Evolutionary conservation across 2,113 vertebrate genomes (phyloP).

Genomic region (Hippocampus comes): DNA sequence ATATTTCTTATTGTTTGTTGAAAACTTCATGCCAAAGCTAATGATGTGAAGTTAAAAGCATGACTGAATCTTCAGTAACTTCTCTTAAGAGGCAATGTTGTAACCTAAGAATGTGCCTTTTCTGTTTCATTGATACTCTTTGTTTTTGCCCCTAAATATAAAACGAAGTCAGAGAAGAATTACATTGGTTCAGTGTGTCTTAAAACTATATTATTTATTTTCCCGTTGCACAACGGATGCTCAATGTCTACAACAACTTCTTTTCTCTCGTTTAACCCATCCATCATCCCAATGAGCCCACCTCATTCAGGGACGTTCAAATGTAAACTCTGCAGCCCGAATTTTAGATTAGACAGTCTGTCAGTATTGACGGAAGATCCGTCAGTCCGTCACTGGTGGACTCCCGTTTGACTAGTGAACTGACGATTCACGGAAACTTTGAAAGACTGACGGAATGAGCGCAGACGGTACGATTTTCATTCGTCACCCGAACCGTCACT

Average conservation of each 20-base stretch:
- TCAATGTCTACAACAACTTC: neutral
- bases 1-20: constrained; percentile 53
- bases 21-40: constrained; percentile 43
- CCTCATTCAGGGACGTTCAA: constrained; percentile 33
- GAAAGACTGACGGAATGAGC: too few relatives aligned
- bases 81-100: constrained; percentile 27
- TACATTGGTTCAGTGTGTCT: neutral
- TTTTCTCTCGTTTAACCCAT: constrained; percentile 22
- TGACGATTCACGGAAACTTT: too few relatives aligned
- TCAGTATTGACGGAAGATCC: too few relatives aligned
- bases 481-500: too few relatives aligned
- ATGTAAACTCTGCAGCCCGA: constrained; percentile 32
- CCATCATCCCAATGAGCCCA: constrained; percentile 15
- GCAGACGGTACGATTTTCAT: too few relatives aligned
- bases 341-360: constrained; percentile 47
- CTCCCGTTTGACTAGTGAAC: too few relatives aligned
- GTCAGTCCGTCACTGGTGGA: too few relatives aligned
- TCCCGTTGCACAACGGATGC: neutral
- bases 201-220: neutral
- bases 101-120: constrained; percentile 34
- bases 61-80: constrained; percentile 21
- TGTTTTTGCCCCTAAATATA: constrained; percentile 9
- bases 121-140: constrained; percentile 13
- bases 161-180: constrained; percentile 3
- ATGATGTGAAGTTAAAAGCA: constrained; percentile 44